Conservation (phyloP, 2,113 vertebrate genomes). For the Forbesichthys agassizii region DNA sequence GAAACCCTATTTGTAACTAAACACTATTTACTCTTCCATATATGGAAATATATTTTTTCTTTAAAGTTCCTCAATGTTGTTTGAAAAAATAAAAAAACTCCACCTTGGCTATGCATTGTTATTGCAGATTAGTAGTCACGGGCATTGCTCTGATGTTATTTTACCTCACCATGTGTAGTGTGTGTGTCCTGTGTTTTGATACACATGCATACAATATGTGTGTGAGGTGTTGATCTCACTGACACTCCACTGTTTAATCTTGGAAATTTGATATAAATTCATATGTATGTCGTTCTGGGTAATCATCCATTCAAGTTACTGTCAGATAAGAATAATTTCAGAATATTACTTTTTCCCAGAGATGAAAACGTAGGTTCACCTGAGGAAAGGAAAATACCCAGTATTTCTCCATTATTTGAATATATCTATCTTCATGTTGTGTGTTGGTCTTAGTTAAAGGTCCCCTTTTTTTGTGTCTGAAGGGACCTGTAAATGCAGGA, state of each 20-base stretch:
- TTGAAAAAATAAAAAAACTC: neutral
- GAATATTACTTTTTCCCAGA: neutral
- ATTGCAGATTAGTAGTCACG: conserved; percentile 26
- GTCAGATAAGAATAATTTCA: conserved; percentile 15
- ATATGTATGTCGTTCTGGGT: conserved; percentile 11
- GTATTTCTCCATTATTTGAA: too few relatives aligned
- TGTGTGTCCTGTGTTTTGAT: neutral
- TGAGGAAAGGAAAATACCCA: too few relatives aligned
- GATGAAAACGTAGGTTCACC: neutral
- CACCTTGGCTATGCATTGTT: neutral
- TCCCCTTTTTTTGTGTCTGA: too few relatives aligned
- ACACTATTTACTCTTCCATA: conserved; percentile 32
- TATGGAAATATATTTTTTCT: too few relatives aligned
- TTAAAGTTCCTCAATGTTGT: too few relatives aligned
- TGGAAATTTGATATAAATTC: conserved; percentile 33
- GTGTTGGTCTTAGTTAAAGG: too few relatives aligned
- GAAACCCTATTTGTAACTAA: conserved; percentile 1
- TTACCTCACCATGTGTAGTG: neutral
- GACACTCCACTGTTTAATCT: conserved; percentile 18
- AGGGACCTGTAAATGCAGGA: too few relatives aligned
- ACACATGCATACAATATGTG: neutral
- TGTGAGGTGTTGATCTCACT: conserved; percentile 2
- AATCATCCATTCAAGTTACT: conserved; percentile 29
- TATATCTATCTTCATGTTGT: too few relatives aligned
- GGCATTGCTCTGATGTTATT: conserved; percentile 15